A percentile compares a stretch with the other conserved stretches of the same genome.
Evolutionary conservation across 2,113 vertebrate species (phyloP).

Genomic region (Chauna torquata): DNA sequence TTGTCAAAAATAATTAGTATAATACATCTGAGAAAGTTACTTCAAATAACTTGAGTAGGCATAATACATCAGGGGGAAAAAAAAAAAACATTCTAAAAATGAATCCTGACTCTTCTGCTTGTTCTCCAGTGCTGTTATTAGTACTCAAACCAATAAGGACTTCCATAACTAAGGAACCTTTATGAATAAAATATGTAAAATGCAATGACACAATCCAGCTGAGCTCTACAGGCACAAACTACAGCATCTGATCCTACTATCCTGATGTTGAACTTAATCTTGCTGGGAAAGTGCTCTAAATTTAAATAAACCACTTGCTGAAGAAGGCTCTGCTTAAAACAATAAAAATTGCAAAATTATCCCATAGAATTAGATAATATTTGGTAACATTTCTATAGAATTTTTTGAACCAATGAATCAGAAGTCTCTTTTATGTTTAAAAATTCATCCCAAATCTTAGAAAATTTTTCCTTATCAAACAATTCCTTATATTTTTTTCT

Average conservation of each 20-base stretch:
- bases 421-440: background rate
- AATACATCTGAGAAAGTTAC: background rate
- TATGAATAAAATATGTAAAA: background rate
- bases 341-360: background rate
- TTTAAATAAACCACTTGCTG: background rate
- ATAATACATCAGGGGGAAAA: background rate
- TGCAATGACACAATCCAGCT: background rate
- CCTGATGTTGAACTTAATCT: background rate
- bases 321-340: background rate
- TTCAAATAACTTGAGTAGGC: background rate
- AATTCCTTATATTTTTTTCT: background rate
- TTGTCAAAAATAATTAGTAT: background rate
- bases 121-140: background rate
- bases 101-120: background rate
- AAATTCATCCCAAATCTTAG: background rate
- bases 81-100: background rate
- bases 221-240: background rate
- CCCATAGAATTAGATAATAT: background rate
- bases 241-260: background rate
- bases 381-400: background rate
- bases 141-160: background rate
- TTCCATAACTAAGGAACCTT: background rate
- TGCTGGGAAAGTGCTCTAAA: background rate
- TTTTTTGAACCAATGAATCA: background rate
- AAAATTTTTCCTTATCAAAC: background rate